Evolutionary conservation across 2,113 vertebrate genomes (phyloP), one percentile per base, ranked within the genome.

Genomic region (Hepsetus odoe): DNA sequence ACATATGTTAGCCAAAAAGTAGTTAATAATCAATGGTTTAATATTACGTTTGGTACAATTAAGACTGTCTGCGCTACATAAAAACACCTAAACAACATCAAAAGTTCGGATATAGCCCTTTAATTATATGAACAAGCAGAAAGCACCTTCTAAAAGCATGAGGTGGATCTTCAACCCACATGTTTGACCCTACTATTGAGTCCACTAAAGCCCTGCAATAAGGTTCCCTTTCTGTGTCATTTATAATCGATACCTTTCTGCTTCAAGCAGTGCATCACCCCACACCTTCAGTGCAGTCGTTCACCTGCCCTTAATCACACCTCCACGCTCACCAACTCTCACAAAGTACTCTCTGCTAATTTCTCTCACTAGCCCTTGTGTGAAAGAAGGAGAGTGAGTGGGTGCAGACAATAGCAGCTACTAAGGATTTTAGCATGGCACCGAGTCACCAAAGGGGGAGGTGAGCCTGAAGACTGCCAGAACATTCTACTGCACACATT

Each of bases 401-500:
- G 86, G 86, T 73, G 85, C 53, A 80, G 42, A 90, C 83, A 71
- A 86, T 81, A 87, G 83, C 84, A 77, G 83, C 80, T 67, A 82
- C 78, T 82, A 44, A 74, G 65, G 65, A 56, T 59, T 44, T 16
- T 42, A 24, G 20, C 20, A 82, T 44, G 77, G 33, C 55, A 14
- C 61, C 3, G 72, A 56, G 58, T 53, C 65, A 77, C 55, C 46
- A 24, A 61, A 77, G 61, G 56, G 33, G 59, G 71, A 74, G 84
- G 77, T 80, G 84, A 82, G 74, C 20, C 77, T 69, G 82, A 74
- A 82, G 81, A 85, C 87, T 86, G 83, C 80, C 79, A 73, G 78
- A 88, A 89, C 82, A 84, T 86, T 81, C 24, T n/a, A 84, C 86
- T 80, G 84, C 76, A 76, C 80, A 0, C 83, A 85, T 92, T 89